Conservation (phyloP, 2,888 invertebrate species). For the Hanleya hanleyi region DNA sequence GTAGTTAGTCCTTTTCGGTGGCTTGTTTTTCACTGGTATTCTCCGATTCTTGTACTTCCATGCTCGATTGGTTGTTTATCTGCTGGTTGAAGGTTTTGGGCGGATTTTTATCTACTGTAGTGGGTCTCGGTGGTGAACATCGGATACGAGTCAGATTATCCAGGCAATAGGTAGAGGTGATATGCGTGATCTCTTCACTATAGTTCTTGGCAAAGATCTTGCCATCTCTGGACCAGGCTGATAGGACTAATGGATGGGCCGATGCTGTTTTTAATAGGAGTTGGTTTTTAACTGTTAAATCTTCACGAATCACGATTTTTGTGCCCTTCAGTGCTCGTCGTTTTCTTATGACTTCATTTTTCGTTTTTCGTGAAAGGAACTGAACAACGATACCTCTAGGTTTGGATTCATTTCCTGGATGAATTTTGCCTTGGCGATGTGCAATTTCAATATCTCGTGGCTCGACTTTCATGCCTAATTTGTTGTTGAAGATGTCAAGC, state of each 20-base stretch:
- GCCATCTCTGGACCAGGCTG: not conserved
- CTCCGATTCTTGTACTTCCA: too few species aligned
- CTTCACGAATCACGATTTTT: not conserved
- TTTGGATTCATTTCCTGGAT: not conserved
- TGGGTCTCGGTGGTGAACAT: not conserved
- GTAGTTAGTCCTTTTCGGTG: too few species aligned
- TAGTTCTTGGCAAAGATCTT: constrained; percentile 2
- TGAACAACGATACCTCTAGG: not conserved
- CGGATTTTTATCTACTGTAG: too few species aligned
- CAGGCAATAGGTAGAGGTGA: not conserved
- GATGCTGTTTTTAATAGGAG: not conserved
- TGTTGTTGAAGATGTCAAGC: not conserved
- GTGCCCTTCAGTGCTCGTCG: not conserved
- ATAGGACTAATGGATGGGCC: not conserved
- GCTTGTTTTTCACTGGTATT: too few species aligned
- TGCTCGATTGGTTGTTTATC: too few species aligned
- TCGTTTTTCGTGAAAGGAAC: not conserved
- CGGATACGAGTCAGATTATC: not conserved
- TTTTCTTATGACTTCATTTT: not conserved
- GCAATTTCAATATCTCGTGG: not conserved
- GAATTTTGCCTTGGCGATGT: not conserved
- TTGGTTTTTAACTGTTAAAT: not conserved
- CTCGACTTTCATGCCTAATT: not conserved
- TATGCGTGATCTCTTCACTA: not conserved
- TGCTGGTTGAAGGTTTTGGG: too few species aligned